Conservation (phyloP, 2,113 vertebrate species). For the Oreotragus oreotragus region DNA sequence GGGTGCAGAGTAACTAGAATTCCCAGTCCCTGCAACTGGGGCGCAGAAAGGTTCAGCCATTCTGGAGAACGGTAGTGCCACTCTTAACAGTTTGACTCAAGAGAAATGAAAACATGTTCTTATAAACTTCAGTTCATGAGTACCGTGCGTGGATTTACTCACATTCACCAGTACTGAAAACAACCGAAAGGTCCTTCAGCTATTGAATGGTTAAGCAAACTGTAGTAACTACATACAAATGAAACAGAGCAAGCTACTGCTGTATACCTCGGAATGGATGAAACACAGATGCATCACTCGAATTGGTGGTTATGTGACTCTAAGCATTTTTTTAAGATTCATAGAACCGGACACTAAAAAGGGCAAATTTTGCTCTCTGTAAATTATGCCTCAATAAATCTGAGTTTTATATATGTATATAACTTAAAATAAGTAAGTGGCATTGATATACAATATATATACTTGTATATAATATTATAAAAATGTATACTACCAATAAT, state of each 20-base stretch:
- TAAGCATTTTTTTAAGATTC: neutral
- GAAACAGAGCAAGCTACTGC: neutral
- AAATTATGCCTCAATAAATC: neutral
- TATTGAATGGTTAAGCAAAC: neutral
- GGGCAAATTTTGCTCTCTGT: neutral
- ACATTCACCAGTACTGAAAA: neutral
- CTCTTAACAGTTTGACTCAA: neutral
- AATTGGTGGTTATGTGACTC: too few relatives aligned
- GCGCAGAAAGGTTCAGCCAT: neutral
- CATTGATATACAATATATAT: neutral
- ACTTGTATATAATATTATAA: neutral
- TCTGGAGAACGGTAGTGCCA: neutral
- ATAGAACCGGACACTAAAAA: neutral
- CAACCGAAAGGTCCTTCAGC: neutral
- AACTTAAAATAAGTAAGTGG: neutral
- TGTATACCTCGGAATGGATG: rapidly evolving
- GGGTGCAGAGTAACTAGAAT: neutral
- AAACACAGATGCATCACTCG: too few relatives aligned
- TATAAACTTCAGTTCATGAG: neutral
- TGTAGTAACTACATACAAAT: rapidly evolving
- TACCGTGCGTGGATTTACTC: neutral
- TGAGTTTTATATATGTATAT: neutral
- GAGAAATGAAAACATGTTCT: neutral
- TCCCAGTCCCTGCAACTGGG: rapidly evolving
- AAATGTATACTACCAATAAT: neutral